Evolutionary conservation across 2,113 vertebrate species (phyloP).

Genomic region (Muscicapa adusta): DNA sequence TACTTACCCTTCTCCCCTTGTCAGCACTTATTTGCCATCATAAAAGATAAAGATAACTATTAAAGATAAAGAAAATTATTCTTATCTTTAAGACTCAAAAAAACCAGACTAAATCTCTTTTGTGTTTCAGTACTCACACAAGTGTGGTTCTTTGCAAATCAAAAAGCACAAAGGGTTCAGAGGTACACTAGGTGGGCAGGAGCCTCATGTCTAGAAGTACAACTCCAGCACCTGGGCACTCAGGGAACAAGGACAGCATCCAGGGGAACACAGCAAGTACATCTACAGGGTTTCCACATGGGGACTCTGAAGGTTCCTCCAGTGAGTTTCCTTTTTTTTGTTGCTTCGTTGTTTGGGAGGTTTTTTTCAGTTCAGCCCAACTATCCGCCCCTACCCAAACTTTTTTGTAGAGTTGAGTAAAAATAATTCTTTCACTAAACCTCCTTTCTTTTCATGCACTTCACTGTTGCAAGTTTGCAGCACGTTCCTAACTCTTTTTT

Average conservation of each 20-base stretch:
- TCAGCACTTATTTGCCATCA: neutral
- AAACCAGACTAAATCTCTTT: neutral
- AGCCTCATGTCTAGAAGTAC: rapidly evolving
- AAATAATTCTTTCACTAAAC: neutral
- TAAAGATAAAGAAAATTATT: neutral
- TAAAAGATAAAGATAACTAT: neutral
- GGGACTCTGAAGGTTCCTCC: neutral
- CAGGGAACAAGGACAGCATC: neutral
- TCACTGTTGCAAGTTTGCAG: neutral
- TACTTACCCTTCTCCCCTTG: too few relatives aligned
- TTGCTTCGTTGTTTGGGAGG: neutral
- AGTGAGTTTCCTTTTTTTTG: too few relatives aligned
- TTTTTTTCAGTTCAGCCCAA: neutral
- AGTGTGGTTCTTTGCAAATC: neutral
- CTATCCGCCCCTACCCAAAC: neutral
- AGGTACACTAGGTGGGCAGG: neutral
- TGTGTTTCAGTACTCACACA: too few relatives aligned
- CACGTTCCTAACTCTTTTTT: neutral
- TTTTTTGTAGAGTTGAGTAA: neutral
- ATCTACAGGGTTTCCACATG: rapidly evolving
- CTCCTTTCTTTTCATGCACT: neutral
- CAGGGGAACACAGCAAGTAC: neutral
- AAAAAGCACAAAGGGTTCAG: neutral
- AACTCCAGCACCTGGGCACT: rapidly evolving
- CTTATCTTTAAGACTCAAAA: neutral